Percentiles rank a stretch among this genome's conserved stretches.
Evolutionary conservation across 30 jellyfish, hydroid and myxozoan species (phyloP).

Genomic region (Pseudorhiza aurosa): DNA sequence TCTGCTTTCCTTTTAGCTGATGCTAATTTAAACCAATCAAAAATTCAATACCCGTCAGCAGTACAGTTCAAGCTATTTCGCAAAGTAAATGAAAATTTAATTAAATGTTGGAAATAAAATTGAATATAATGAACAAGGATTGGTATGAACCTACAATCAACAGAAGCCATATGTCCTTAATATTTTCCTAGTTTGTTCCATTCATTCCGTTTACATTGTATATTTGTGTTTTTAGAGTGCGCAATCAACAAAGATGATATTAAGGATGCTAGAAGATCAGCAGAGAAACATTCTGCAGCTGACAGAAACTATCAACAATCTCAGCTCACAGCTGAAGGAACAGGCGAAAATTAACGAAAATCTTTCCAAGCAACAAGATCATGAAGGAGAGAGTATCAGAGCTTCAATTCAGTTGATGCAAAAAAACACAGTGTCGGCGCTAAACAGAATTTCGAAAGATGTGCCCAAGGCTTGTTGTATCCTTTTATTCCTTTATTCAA

Average conservation of each 20-base stretch:
- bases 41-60: no score
- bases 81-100: no score
- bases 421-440: conserved; percentile 73
- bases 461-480: conserved; percentile 75
- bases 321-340: conserved; percentile 14
- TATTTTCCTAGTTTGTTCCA: no score
- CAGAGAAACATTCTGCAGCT: conserved; percentile 33
- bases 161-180: no score
- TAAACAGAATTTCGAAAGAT: conserved; percentile 77
- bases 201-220: no score
- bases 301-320: conserved; percentile 13
- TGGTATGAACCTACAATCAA: no score
- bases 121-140: no score
- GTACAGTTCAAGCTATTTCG: no score
- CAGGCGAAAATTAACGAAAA: conserved; percentile 11
- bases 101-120: no score
- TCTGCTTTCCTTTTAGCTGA: no score
- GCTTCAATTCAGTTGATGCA: conserved; percentile 71
- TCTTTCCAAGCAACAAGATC: conserved; percentile 4
- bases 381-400: conserved; percentile 48
- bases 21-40: no score
- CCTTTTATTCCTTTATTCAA: conserved; percentile 22
- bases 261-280: conserved; percentile 60
- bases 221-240: conserved; percentile 5
- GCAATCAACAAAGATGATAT: conserved; percentile 25